Evolutionary conservation across 2,797 vertebrate species (phyloP).

Genomic region (Xenentodon cancila): DNA sequence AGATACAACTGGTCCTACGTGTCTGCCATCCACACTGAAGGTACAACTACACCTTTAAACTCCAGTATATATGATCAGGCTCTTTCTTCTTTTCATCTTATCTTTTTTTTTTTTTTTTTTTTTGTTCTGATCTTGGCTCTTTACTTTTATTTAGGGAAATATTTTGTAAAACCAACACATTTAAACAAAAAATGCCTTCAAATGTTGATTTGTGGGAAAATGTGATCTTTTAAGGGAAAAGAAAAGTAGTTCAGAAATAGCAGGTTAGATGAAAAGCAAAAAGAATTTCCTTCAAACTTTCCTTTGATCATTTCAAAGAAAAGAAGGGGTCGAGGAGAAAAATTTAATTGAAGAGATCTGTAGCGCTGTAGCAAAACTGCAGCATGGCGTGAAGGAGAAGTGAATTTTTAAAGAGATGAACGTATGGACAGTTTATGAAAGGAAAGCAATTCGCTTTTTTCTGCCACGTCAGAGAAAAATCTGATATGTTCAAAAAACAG

Average conservation of each 20-base stretch:
- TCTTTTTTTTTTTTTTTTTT: no score
- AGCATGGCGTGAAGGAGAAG: constrained; percentile 8
- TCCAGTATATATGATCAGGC: constrained; percentile 3
- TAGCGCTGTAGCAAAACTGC: background rate
- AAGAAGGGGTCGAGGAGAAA: constrained; percentile 9
- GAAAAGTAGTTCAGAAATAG: background rate
- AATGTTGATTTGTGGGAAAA: constrained; percentile 4
- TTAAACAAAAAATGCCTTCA: background rate
- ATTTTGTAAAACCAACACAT: background rate
- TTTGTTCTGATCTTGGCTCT: background rate
- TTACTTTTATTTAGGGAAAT: background rate
- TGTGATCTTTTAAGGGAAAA: background rate
- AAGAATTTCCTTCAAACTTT: constrained; percentile 4
- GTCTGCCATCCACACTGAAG: constrained; percentile 98
- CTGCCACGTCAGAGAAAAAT: constrained; percentile 11
- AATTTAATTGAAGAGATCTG: constrained; percentile 16
- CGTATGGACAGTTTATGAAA: no score
- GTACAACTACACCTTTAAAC: constrained; percentile 72
- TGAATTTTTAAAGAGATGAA: constrained; percentile 13
- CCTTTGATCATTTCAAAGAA: constrained; percentile 24
- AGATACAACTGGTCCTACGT: constrained; percentile 99
- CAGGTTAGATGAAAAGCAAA: background rate
- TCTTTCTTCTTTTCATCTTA: constrained; percentile 3
- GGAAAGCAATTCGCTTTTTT: no score
- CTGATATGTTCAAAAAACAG: constrained; percentile 28